Base-by-base conservation (phyloP, 2,113 vertebrate genomes). In the Ceyx margarethae region DNA sequence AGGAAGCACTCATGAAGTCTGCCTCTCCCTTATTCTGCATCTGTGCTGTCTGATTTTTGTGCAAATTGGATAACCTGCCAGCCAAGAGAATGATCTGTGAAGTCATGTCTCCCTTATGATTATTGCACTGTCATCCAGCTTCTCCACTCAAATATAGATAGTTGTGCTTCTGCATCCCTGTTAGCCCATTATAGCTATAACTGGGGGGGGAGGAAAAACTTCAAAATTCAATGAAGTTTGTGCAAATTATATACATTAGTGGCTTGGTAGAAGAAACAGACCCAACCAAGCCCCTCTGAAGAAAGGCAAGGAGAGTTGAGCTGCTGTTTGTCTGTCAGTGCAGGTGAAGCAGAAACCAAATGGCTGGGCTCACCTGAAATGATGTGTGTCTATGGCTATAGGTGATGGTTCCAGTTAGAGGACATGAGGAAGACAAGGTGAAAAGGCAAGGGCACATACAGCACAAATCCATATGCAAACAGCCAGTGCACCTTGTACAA, bases 281-380 rank as follows among this genome's bases (percentile, higher is more conserved):
- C 15, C 20, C 43, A 35, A 23, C 54, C 3, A 25, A 60, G 40
- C 4, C 11, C 31, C 25, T 64, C 22, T 4, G 35, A 23, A 29
- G 45, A 13, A 43, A 56, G 69, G 29, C 51, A 12, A 40, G 57
- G 69, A 18, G 51, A 13, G n/a, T 31, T 28, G 15, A 23, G 50
- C 15, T 65, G 25, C 46, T 5, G 0, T 16, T n/a, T 3, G 1
- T n/a, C 5, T 25, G 20, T 16, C n/a, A 29, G 11, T 28, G 11
- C 6, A 4, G 68, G 8, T 26, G 28, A 53, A 66, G 46, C 81
- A 66, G 64, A 65, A 71, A 5, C 9, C 17, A 3, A 18, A 19
- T 21, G 11, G 3, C 0, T 3, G 46, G 53, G 45, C 65, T 66
- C 12, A 6, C 10, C 50, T 13, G 37, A 3, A 5, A 1, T 0